Evolutionary conservation across 2,888 invertebrate species (phyloP).

Genomic region (Calameuta idolon): DNA sequence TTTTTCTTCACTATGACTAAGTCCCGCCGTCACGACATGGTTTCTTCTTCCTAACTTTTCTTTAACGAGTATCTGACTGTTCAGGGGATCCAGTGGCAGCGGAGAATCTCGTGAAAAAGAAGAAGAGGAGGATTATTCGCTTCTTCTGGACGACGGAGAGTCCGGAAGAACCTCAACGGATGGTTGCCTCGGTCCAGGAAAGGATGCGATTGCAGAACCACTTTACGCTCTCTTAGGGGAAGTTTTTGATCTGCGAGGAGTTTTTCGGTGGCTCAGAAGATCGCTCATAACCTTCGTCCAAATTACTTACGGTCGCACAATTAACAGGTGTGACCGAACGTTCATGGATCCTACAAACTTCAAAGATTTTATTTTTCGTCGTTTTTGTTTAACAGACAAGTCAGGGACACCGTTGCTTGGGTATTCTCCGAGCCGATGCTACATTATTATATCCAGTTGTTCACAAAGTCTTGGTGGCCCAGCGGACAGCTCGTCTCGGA

Average conservation of each 20-base stretch:
- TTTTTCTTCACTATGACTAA: neutral
- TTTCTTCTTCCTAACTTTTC: neutral
- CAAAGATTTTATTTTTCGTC: slow-evolving; percentile 65
- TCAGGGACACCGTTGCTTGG: slow-evolving; percentile 88
- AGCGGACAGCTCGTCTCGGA: slow-evolving; percentile 80
- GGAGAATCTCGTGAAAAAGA: slow-evolving; percentile 78
- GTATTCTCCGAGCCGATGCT: slow-evolving; percentile 91
- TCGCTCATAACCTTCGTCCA: slow-evolving; percentile 92
- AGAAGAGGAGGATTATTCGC: slow-evolving; percentile 85
- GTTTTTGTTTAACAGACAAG: slow-evolving; percentile 73
- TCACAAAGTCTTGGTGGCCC: slow-evolving; percentile 92
- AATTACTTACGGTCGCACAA: slow-evolving; percentile 91
- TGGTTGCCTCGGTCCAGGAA: slow-evolving; percentile 65
- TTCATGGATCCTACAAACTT: slow-evolving; percentile 57
- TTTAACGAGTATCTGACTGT: slow-evolving; percentile 13
- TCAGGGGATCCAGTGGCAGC: slow-evolving; percentile 69
- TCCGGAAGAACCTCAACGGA: slow-evolving; percentile 62
- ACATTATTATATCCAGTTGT: slow-evolving; percentile 85
- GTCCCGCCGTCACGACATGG: neutral
- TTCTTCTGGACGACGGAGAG: slow-evolving; percentile 77
- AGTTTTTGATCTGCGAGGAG: slow-evolving; percentile 90
- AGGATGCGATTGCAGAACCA: slow-evolving; percentile 91
- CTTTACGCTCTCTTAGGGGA: slow-evolving; percentile 89
- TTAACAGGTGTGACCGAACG: slow-evolving; percentile 76
- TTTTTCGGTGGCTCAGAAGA: slow-evolving; percentile 87